Evolutionary conservation across 2,797 vertebrate genomes (phyloP), one percentile per base, ranked within the genome.

Genomic region (Poliocrania exsul): DNA sequence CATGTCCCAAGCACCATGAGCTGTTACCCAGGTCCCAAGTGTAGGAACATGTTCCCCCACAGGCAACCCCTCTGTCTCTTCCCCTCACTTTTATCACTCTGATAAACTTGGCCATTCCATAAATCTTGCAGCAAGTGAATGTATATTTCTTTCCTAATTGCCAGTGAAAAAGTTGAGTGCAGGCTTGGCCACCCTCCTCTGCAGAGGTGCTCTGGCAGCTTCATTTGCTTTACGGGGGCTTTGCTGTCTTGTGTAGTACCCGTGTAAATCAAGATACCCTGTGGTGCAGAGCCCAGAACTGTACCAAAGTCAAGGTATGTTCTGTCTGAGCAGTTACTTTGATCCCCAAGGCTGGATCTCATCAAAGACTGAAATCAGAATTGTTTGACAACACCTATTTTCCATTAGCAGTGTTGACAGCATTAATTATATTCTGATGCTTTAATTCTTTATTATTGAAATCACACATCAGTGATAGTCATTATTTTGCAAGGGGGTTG

Each of bases 391-490:
- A 73, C 96, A 96, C 94, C 92, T 96, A 92, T 96, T 96, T 96
- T 95, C 94, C 92, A 96, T 95, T 95, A 96, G 93, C 86, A 61
- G 88, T 81, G 94, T 96, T 95, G 93, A 95, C 94, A 95, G 92
- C 91, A 84, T 93, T 95, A 94, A 96, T 96, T 93, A 95, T 93
- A 92, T 90, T 94, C 77, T 62, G 88, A 75, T 94, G 92, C 93
- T 95, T 95, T 96, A 96, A 95, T 95, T 95, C 92, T 93, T 95
- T 96, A 93, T 96, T 95, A 95, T 47, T 95, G 94, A 96, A 95
- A 94, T 95, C 90, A 84, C 93, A 95, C 93, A 86, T 96, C 93
- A 95, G 92, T 81, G 95, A 87, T 86, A 96, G 93, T 88, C 88
- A 86, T 95, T 95, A 88, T 94, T 96, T 95, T 96, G 88, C 50